Percentiles rank a stretch among this genome's conserved stretches.
These are phyloP conservation scores for Alloscopus bannaensis DNA, from an alignment of 2,888 invertebrate species.

Conservation along the genomic window DNA sequence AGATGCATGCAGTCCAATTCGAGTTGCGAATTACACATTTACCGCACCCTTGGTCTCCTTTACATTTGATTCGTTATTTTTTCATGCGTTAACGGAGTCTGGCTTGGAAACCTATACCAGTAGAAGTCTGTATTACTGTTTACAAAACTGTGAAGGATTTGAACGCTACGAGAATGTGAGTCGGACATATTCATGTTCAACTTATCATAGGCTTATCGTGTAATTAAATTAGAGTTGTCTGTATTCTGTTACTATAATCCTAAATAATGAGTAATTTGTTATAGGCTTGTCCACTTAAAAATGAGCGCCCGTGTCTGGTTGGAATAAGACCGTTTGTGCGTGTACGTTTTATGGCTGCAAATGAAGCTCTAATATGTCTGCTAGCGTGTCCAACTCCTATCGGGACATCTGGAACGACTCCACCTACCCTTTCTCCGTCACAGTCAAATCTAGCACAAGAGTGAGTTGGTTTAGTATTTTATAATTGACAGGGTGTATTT, in stretches of 20 bases:
- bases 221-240: no score
- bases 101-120: conserved; percentile 87
- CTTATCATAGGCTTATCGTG: no score
- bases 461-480: no score
- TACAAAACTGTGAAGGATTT: conserved; percentile 77
- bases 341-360: conserved; percentile 75
- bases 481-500: no score
- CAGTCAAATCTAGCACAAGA: conserved; percentile 56
- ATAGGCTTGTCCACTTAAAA: conserved; percentile 79
- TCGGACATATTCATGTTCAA: no score
- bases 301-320: conserved; percentile 82
- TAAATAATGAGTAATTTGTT: conserved; percentile 30
- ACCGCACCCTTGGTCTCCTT: conserved; percentile 83
- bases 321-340: conserved; percentile 83
- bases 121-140: conserved; percentile 80
- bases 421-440: conserved; percentile 45
- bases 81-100: conserved; percentile 85
- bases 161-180: conserved; percentile 76
- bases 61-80: conserved; percentile 80
- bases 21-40: conserved; percentile 82
- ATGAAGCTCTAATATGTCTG: conserved; percentile 67
- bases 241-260: neutral
- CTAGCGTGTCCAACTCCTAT: conserved; percentile 64
- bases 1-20: conserved; percentile 75
- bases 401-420: conserved; percentile 29